Percentiles rank a stretch among this genome's conserved stretches.
Evolutionary conservation across 2,797 vertebrate species (phyloP).

Genomic region (Phrynocephalus forsythii): DNA sequence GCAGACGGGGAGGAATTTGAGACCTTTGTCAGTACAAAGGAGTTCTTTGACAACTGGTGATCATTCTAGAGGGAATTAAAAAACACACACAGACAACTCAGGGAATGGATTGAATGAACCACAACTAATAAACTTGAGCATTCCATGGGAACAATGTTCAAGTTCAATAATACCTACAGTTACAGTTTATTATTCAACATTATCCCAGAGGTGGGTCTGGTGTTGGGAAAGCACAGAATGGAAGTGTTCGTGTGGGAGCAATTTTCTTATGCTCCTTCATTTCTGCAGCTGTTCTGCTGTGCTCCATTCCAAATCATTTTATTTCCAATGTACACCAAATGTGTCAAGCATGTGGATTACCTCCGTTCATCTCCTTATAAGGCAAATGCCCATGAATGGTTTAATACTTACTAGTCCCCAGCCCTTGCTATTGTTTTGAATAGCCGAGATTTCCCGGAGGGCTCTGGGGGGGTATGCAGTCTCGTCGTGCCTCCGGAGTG

Average conservation of each 20-base stretch:
- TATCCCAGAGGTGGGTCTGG: conserved; percentile 33
- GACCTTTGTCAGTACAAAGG: conserved; percentile 30
- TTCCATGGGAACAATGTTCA: conserved; percentile 25
- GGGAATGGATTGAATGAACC: conserved; percentile 24
- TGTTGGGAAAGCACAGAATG: conserved; percentile 17
- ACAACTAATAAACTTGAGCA: conserved; percentile 19
- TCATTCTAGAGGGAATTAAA: conserved; percentile 6
- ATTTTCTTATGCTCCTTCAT: conserved; percentile 14
- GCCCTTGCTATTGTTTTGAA: not conserved
- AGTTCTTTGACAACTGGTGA: conserved; percentile 35
- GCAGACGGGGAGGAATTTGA: conserved; percentile 32
- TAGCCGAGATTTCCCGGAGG: not conserved
- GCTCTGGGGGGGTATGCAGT: not conserved
- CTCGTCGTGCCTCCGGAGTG: too few relatives aligned
- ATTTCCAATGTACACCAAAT: fast-evolving
- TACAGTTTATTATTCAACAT: conserved; percentile 27
- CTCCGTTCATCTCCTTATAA: not conserved
- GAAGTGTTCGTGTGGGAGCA: not conserved
- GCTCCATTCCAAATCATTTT: not conserved
- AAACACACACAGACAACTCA: not conserved
- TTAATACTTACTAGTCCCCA: not conserved
- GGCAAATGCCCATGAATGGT: not conserved
- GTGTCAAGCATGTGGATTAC: not conserved
- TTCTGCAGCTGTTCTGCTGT: not conserved
- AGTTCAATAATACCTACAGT: conserved; percentile 27